phyloP scores from a whole-genome alignment of 2,888 invertebrate genomes.

The Ceramica pisi region DNA sequence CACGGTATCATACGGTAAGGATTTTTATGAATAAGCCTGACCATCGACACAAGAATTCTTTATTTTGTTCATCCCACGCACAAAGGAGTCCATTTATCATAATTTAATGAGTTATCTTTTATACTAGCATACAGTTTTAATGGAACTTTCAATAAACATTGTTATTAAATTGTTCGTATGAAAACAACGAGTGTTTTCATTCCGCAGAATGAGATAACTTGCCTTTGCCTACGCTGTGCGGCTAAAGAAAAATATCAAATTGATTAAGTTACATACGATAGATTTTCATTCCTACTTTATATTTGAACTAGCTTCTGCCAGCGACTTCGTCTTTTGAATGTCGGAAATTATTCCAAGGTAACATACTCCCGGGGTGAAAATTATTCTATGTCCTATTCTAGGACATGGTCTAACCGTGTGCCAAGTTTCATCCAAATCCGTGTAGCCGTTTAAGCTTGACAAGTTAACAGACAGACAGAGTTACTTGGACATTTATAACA shows the following conservation, averaged over 20 bases:
- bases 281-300: not conserved
- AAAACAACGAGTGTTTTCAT: conserved; percentile 48
- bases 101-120: conserved; percentile 45
- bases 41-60: conserved; percentile 10
- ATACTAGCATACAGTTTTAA: conserved; percentile 42
- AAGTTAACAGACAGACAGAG: no score
- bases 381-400: no score
- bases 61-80: conserved; percentile 18
- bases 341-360: no score
- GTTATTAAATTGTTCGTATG: conserved; percentile 46
- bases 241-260: conserved; percentile 28
- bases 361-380: no score
- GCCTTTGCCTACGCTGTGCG: not conserved
- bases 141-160: conserved; percentile 48
- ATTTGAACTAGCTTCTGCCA: not conserved
- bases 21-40: not conserved
- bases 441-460: no score
- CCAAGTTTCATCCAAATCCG: no score
- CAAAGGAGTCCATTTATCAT: conserved; percentile 35
- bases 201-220: conserved; percentile 22
- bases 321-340: no score
- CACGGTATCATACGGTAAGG: no score
- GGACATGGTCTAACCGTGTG: no score
- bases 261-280: not conserved
- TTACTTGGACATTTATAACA: no score